Base-by-base conservation (phyloP, 2,888 invertebrate species). In the Drosophila flavopinicola region DNA sequence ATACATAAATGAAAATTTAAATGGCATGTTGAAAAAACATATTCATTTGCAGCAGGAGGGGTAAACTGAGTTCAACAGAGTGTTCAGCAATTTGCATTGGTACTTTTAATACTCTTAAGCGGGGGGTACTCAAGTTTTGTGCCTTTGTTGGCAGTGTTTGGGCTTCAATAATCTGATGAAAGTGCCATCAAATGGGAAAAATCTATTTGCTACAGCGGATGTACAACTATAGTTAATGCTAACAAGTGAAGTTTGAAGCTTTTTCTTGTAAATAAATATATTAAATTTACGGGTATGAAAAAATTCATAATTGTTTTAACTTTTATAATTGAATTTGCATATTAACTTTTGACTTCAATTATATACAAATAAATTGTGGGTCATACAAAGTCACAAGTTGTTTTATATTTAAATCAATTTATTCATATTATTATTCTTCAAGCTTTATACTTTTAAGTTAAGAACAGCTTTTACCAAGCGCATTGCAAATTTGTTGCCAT, bases 21-120 rank as follows among this genome's bases (percentile, higher is more conserved):
- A 15, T 44, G 15, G 13, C 44, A 33, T 20, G 30, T 27, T 9
- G 20, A 39, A 60, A 66, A 69, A 59, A 56, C 39, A 61, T 51
- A 44, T 71, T 57, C 32, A 47, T 32, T 13, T 10, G 33, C 13
- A n/a, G 4, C 6, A 11, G 25, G 41, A 9, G n/a, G n/a, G n/a
- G n/a, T n/a, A n/a, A n/a, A n/a, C 4, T 2, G 25, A 47, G 10
- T 11, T 42, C 41, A 13, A 6, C 6, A 25, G 15, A 11, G 1
- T 20, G 45, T 30, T 23, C 29, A 33, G 15, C 29, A 32, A 30
- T 61, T 67, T 52, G 51, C 32, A 51, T 10, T 20, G 41, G 6
- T 3, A 39, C 17, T 38, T 38, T 37, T 33, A 69, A 60, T 54
- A 27, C 45, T n/a, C 27, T 33, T 6, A n/a, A 15, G 0, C n/a